A percentile compares a stretch with the other conserved stretches of the same genome.
Evolutionary conservation across 2,888 invertebrate species (phyloP).

Genomic region (Melanargia galathea): DNA sequence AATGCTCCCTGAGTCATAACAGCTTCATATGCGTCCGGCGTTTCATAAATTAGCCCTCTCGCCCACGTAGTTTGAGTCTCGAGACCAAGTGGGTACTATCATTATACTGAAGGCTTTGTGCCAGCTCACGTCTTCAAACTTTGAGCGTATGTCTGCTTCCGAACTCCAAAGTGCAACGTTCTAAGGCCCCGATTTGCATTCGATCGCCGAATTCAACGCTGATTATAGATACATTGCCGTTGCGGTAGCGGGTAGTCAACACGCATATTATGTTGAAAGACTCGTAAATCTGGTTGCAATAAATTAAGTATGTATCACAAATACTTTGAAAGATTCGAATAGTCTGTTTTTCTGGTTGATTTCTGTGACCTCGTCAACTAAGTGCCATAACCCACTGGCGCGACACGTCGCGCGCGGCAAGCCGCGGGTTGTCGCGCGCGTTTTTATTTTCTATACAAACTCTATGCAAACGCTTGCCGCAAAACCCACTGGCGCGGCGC

Average conservation of each 20-base stretch:
- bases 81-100: constrained; percentile 33
- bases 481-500: no score
- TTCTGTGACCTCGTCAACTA: no score
- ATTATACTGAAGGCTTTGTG: constrained; percentile 39
- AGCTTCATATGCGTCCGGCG: constrained; percentile 39
- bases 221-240: neutral
- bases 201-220: constrained; percentile 10
- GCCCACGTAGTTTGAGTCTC: constrained; percentile 52
- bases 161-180: constrained; percentile 35
- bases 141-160: constrained; percentile 25
- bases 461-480: no score
- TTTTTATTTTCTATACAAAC: no score
- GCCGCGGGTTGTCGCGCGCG: no score
- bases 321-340: neutral
- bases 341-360: neutral
- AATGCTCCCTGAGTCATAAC: constrained; percentile 26
- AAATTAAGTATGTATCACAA: neutral
- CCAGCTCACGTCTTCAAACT: constrained; percentile 40
- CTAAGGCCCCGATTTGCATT: constrained; percentile 23
- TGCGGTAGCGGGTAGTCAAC: constrained; percentile 1
- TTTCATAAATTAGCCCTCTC: constrained; percentile 55
- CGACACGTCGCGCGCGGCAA: no score
- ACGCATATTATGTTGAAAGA: neutral
- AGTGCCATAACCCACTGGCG: no score
- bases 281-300: constrained; percentile 3